These are phyloP conservation scores for Hirtodrosophila cameraria DNA, from an alignment of 2,888 invertebrate species.

Conservation along the genomic window DNA sequence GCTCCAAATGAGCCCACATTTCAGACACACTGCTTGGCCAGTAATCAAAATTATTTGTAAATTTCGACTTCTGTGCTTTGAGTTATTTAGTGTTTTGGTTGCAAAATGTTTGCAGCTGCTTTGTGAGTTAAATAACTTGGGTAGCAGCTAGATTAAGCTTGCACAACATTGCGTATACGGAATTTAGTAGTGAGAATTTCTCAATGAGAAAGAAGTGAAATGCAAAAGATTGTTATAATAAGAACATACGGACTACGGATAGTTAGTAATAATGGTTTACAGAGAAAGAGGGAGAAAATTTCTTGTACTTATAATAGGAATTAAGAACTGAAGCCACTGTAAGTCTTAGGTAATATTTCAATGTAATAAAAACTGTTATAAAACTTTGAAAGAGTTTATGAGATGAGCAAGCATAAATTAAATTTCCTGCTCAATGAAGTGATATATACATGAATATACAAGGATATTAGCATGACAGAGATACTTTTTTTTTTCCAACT, in stretches of 20 bases:
- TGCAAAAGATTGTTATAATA: too few species aligned
- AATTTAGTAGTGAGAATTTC: too few species aligned
- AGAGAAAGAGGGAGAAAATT: too few species aligned
- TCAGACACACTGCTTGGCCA: slow-evolving; percentile 35
- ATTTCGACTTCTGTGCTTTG: neutral
- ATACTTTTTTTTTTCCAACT: slow-evolving; percentile 7
- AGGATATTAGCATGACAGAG: slow-evolving; percentile 7
- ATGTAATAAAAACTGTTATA: too few species aligned
- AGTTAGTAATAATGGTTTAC: too few species aligned
- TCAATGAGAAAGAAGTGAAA: too few species aligned
- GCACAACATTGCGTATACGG: slow-evolving; percentile 1
- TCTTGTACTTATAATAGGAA: too few species aligned
- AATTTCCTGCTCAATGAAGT: slow-evolving; percentile 48
- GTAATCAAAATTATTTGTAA: neutral
- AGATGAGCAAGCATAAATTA: slow-evolving; percentile 42
- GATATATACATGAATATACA: slow-evolving; percentile 6
- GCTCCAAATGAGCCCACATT: slow-evolving; percentile 34
- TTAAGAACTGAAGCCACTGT: too few species aligned
- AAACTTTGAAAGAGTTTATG: slow-evolving; percentile 19
- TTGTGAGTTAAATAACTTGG: too few species aligned
- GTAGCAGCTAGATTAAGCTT: neutral
- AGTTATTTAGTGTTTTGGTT: neutral
- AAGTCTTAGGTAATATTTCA: too few species aligned
- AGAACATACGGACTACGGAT: too few species aligned
- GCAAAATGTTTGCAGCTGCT: neutral